A percentile compares a stretch with the other conserved stretches of the same genome.
Evolutionary conservation across 2,888 invertebrate genomes (phyloP).

Genomic region (Campoplex capitator): DNA sequence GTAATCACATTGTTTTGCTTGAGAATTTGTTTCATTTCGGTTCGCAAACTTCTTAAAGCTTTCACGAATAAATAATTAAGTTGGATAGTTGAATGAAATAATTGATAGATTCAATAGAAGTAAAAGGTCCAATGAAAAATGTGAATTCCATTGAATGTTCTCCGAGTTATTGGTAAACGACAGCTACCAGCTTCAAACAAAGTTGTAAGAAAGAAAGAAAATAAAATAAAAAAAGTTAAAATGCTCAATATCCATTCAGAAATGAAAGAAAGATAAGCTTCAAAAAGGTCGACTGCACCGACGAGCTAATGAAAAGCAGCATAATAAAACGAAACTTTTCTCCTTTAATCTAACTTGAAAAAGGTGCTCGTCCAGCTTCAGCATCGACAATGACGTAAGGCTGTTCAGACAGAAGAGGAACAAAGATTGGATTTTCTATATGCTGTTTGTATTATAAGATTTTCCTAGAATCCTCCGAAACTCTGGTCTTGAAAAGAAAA

Average conservation of each 20-base stretch:
- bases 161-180: no score
- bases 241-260: background rate
- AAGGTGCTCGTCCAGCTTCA: constrained; percentile 19
- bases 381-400: background rate
- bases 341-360: constrained; percentile 3
- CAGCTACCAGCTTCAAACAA: background rate
- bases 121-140: background rate
- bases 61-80: background rate
- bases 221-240: background rate
- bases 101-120: background rate
- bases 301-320: background rate
- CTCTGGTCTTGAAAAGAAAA: background rate
- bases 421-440: constrained; percentile 7
- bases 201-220: background rate
- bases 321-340: constrained; percentile 1
- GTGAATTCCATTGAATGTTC: background rate
- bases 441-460: background rate
- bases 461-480: background rate
- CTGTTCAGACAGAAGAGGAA: background rate
- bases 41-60: background rate
- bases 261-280: background rate
- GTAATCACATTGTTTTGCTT: background rate
- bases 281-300: background rate
- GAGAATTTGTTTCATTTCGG: background rate
- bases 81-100: background rate